These are phyloP conservation scores for Chaenogobius annularis DNA, from an alignment of 2,113 vertebrate species.

Conservation along the genomic window DNA sequence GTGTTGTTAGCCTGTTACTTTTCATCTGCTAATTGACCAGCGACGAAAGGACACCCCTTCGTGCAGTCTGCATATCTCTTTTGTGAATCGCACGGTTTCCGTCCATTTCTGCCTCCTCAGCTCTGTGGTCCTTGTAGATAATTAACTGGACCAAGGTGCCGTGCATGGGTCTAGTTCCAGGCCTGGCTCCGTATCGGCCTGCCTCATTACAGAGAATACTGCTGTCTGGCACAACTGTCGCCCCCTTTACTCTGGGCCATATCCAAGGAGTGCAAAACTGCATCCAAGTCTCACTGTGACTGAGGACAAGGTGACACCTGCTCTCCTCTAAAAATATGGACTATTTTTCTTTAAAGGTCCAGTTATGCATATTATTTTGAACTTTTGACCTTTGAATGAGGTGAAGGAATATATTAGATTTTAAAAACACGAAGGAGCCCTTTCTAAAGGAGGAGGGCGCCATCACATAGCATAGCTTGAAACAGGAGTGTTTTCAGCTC, in stretches of 20 bases:
- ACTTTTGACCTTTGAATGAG: too few species aligned
- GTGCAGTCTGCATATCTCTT: constrained; percentile 16
- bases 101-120: constrained; percentile 8
- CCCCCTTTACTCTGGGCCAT: constrained; percentile 23
- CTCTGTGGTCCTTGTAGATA: constrained; percentile 50
- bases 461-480: too few species aligned
- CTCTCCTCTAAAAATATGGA: not conserved
- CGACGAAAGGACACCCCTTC: constrained; percentile 52
- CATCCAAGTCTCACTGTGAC: constrained; percentile 15
- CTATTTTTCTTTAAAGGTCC: not conserved
- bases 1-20: constrained; percentile 46
- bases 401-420: too few species aligned
- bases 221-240: constrained; percentile 31
- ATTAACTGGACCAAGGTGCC: constrained; percentile 53
- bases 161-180: constrained; percentile 38
- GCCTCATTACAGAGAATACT: constrained; percentile 58
- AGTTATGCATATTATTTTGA: not conserved
- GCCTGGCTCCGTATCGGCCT: constrained; percentile 50
- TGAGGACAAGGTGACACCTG: constrained; percentile 3
- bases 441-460: too few species aligned
- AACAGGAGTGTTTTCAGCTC: not conserved
- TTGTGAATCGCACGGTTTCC: constrained; percentile 20
- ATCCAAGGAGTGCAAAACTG: constrained; percentile 28
- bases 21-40: constrained; percentile 60
- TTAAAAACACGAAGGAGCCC: too few species aligned